A percentile compares a stretch with the other conserved stretches of the same genome.
phyloP scores from a whole-genome alignment of 2,797 vertebrate genomes.

The Acanthurus tractus region DNA sequence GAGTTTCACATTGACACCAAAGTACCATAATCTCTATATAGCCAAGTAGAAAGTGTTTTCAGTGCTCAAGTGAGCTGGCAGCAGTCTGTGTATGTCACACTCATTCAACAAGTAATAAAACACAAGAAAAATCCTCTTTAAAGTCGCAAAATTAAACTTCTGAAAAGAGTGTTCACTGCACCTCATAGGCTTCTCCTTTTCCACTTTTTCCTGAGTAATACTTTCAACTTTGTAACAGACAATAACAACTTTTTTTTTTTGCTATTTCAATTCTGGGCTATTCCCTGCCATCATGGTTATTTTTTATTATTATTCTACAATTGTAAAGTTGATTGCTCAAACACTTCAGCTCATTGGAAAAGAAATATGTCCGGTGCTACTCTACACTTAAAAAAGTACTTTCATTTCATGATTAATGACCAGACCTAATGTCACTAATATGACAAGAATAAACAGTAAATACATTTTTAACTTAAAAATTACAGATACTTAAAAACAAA shows the following conservation, averaged over 20 bases:
- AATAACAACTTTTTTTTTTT: conserved; percentile 85
- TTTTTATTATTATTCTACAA: conserved; percentile 84
- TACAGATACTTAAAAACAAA: conserved; percentile 61
- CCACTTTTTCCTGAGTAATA: conserved; percentile 90
- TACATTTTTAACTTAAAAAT: conserved; percentile 68
- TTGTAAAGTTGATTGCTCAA: conserved; percentile 92
- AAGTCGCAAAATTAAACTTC: conserved; percentile 75
- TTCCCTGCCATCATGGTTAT: conserved; percentile 90
- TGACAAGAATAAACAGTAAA: conserved; percentile 77
- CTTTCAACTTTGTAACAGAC: conserved; percentile 88
- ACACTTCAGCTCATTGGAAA: conserved; percentile 86
- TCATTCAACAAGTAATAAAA: conserved; percentile 83
- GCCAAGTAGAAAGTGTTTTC: conserved; percentile 90
- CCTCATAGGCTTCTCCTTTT: conserved; percentile 74
- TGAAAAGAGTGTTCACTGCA: conserved; percentile 76
- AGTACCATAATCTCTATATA: conserved; percentile 90
- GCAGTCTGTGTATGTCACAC: conserved; percentile 81
- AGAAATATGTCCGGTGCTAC: conserved; percentile 71
- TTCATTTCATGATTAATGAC: conserved; percentile 83
- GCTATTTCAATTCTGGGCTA: conserved; percentile 92
- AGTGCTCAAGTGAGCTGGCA: conserved; percentile 88
- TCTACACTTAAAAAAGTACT: conserved; percentile 75
- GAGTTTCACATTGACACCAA: conserved; percentile 88
- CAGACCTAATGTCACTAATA: conserved; percentile 88
- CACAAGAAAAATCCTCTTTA: conserved; percentile 70